phyloP scores from a whole-genome alignment of 2,888 invertebrate species.

The Drosophila mettleri region DNA sequence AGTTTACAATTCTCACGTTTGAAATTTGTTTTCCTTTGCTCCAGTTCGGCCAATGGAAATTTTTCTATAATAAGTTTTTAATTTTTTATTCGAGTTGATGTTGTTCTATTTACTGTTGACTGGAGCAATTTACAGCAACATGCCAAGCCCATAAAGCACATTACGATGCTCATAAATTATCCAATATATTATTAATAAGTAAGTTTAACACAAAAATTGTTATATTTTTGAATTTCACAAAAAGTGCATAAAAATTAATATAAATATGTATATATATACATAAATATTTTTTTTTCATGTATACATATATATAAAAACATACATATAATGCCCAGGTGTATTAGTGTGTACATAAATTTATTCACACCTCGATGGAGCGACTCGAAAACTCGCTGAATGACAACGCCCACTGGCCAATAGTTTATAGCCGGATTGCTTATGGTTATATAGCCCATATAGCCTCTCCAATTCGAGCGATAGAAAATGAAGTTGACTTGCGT shows the following conservation, averaged over 20 bases:
- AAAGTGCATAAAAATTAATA: slow-evolving; percentile 30
- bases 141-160: slow-evolving; percentile 78
- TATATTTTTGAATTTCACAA: slow-evolving; percentile 68
- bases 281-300: slow-evolving; percentile 11
- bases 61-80: slow-evolving; percentile 61
- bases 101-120: slow-evolving; percentile 65
- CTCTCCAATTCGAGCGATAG: slow-evolving; percentile 53
- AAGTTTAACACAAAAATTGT: slow-evolving; percentile 29
- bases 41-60: slow-evolving; percentile 68
- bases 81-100: slow-evolving; percentile 50
- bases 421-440: slow-evolving; percentile 59
- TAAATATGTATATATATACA: slow-evolving; percentile 7
- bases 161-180: slow-evolving; percentile 77
- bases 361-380: slow-evolving; percentile 68
- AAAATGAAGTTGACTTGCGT: slow-evolving; percentile 79
- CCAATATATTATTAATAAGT: slow-evolving; percentile 65
- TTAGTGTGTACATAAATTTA: slow-evolving; percentile 63
- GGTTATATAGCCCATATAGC: slow-evolving; percentile 44
- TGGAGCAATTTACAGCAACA: slow-evolving; percentile 80
- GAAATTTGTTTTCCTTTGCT: slow-evolving; percentile 17
- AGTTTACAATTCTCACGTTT: slow-evolving; percentile 33
- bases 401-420: slow-evolving; percentile 73
- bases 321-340: neutral
- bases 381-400: slow-evolving; percentile 60
- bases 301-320: slow-evolving; percentile 4